phyloP scores from a whole-genome alignment of 2,888 invertebrate species.

The Eilema griseolum region DNA sequence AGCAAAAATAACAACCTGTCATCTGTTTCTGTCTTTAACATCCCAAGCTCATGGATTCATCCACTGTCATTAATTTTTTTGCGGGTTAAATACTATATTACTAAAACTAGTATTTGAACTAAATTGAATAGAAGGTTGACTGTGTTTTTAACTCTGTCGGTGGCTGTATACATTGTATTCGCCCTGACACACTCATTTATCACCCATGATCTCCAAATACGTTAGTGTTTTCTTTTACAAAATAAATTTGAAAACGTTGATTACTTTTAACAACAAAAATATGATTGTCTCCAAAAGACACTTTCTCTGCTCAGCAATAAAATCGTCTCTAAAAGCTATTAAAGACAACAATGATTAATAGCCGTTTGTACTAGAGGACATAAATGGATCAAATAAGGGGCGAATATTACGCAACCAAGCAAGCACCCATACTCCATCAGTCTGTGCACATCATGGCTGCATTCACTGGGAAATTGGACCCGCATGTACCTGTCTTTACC shows the following conservation, averaged over 20 bases:
- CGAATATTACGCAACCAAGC: conserved; percentile 16
- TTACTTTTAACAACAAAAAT: background rate
- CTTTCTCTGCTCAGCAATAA: background rate
- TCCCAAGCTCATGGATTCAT: too few relatives aligned
- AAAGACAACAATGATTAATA: conserved; percentile 14
- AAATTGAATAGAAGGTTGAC: background rate
- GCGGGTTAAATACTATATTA: too few relatives aligned
- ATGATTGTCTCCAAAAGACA: background rate
- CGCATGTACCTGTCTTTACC: conserved; percentile 24
- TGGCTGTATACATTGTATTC: background rate
- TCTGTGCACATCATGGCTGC: conserved; percentile 11
- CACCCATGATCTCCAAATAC: background rate
- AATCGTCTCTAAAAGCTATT: background rate
- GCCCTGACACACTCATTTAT: background rate
- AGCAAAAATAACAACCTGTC: too few relatives aligned
- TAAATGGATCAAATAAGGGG: background rate
- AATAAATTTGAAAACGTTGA: background rate
- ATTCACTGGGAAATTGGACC: conserved; percentile 28
- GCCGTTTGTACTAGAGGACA: background rate
- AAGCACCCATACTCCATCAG: background rate
- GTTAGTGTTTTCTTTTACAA: background rate
- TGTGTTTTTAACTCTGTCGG: background rate
- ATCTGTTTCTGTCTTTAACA: too few relatives aligned
- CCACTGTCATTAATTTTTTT: too few relatives aligned
- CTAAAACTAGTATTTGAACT: too few relatives aligned